Evolutionary conservation across 2,888 invertebrate genomes (phyloP).

Genomic region (Omphaloscelis lunosa): DNA sequence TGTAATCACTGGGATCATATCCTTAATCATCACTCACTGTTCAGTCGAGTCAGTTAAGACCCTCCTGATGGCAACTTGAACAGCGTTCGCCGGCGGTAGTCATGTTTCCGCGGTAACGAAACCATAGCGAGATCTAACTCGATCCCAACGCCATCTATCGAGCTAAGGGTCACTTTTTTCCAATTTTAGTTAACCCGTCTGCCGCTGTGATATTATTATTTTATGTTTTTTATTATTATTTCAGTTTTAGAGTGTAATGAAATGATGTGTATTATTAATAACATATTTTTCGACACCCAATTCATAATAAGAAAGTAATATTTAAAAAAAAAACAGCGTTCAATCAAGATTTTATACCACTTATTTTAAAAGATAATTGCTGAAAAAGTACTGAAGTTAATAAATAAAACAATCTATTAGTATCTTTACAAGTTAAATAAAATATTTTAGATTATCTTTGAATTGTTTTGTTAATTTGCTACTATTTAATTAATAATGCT

Average conservation of each 20-base stretch:
- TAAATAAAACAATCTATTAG: neutral
- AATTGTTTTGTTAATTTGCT: neutral
- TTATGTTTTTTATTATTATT: conserved; percentile 4
- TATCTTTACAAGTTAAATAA: neutral
- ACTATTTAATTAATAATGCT: neutral
- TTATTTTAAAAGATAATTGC: neutral
- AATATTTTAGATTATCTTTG: neutral
- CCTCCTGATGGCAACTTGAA: conserved; percentile 79
- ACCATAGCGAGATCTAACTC: conserved; percentile 71
- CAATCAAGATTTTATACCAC: accelerated
- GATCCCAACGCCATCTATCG: conserved; percentile 72
- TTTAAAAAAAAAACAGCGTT: neutral
- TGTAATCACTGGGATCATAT: conserved; percentile 81
- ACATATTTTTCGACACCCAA: neutral
- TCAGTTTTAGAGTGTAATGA: too few relatives aligned
- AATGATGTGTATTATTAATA: neutral
- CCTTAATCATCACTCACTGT: conserved; percentile 87
- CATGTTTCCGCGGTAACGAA: conserved; percentile 50
- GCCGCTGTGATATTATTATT: conserved; percentile 18
- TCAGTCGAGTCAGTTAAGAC: conserved; percentile 91
- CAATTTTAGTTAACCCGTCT: conserved; percentile 21
- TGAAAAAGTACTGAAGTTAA: neutral
- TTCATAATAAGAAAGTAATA: neutral
- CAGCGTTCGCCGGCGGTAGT: neutral
- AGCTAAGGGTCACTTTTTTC: conserved; percentile 30